Conservation (phyloP, 1,140 invertebrate species). For the Zaprionus taronus region DNA sequence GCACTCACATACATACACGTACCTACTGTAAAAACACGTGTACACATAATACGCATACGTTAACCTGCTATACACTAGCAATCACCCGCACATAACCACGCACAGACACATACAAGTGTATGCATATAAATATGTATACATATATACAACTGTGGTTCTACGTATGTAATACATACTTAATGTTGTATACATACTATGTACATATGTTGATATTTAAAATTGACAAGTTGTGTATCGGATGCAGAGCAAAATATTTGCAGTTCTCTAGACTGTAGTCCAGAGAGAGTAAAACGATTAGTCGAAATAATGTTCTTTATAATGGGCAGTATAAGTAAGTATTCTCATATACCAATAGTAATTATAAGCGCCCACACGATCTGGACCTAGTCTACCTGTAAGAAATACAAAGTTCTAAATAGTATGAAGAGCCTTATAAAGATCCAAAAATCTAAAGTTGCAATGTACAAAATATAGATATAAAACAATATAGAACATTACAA, state of each 20-base stretch:
- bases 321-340: no score
- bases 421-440: no score
- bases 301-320: no score
- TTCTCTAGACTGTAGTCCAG: neutral
- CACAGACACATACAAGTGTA: neutral
- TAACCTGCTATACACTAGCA: neutral
- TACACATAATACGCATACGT: neutral
- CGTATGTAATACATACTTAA: no score
- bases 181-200: no score
- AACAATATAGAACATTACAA: no score
- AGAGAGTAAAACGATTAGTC: neutral
- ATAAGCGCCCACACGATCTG: no score
- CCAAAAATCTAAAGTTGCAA: no score
- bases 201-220: neutral
- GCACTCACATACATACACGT: constrained; percentile 8
- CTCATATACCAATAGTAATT: no score
- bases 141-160: neutral
- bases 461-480: no score
- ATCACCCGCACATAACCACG: neutral
- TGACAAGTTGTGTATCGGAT: neutral
- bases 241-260: neutral
- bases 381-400: no score
- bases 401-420: no score
- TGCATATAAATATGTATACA: neutral
- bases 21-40: constrained; percentile 8